Base-by-base conservation (phyloP, 2,888 invertebrate genomes). In the Amphipoea oculea region DNA sequence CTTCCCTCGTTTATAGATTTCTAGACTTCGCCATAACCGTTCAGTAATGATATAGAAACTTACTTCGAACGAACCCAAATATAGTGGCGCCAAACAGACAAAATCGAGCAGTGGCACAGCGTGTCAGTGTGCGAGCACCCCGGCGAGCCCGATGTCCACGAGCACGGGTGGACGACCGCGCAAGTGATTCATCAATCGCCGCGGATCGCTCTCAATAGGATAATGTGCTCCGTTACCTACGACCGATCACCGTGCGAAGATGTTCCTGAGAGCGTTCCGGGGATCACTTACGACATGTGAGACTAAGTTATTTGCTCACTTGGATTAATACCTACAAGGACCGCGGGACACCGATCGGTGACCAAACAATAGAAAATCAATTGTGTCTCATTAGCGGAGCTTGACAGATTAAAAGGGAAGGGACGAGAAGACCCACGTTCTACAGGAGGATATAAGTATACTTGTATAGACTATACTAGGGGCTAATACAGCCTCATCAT, bases 151-250 rank as follows among this genome's bases (percentile, higher is more conserved):
- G 79, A 57, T 69, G 84, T 75, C 80, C 87, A 74, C 73, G 70
- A 81, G 60, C 73, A 36, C 85, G 83, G 89, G 88, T 89, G 78
- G 81, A 85, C 85, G 88, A 88, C 88, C 89, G 82, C 84, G 76
- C 77, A 73, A 84, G 81, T 88, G 87, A 84, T 80, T 74, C 79
- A 86, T 79, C 89, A 89, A 86, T 89, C 82, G 87, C 66, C 54
- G 70, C 75, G 70, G 60, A 75, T 73, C 79, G 79, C 77, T 71
- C 73, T 89, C 88, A 89, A 89, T 89, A 88, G 88, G 79, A 89
- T 89, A 89, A 89, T 88, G 75, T 73, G 84, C 67, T 71, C 74
- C 67, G 87, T 70, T 67, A 78, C 77, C 77, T 80, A 66, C 68
- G 63, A n/a, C 66, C 79, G 76, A 81, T 77, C 81, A 81, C 81